Evolutionary conservation across 1,140 invertebrate genomes (phyloP).

Genomic region (Drosophila sucinea): DNA sequence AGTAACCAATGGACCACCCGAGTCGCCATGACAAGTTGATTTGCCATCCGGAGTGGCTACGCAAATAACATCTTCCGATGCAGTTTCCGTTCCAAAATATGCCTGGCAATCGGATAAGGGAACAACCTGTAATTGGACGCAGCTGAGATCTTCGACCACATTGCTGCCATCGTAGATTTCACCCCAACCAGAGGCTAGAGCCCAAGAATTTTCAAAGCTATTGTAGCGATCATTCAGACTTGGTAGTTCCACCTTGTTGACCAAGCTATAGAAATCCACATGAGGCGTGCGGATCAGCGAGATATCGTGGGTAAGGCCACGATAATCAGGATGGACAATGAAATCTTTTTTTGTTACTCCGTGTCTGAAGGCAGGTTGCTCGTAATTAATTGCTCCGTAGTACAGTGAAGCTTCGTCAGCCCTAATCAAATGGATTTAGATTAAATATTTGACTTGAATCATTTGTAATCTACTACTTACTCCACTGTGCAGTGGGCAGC

Average conservation of each 20-base stretch:
- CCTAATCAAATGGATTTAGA: background rate
- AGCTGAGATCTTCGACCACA: constrained; percentile 38
- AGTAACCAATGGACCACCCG: constrained; percentile 60
- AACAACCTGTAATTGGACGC: constrained; percentile 36
- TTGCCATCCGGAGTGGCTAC: constrained; percentile 52
- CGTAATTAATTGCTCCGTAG: constrained; percentile 62
- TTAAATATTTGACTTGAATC: background rate
- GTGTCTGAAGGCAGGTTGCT: constrained; percentile 42
- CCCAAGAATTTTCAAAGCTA: constrained; percentile 36
- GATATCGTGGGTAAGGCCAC: constrained; percentile 34
- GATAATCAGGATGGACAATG: constrained; percentile 37
- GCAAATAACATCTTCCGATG: constrained; percentile 47
- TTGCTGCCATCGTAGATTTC: constrained; percentile 52
- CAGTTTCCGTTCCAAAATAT: constrained; percentile 38
- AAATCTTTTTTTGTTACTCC: constrained; percentile 43
- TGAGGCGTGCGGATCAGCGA: constrained; percentile 49
- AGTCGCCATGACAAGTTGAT: constrained; percentile 62
- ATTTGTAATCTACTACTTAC: background rate
- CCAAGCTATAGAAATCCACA: constrained; percentile 50
- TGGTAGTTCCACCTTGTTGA: constrained; percentile 58
- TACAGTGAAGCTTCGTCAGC: constrained; percentile 55
- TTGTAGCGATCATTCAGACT: constrained; percentile 54
- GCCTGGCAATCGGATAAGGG: constrained; percentile 39
- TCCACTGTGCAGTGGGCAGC: constrained; percentile 85
- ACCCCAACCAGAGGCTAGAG: constrained; percentile 61